Base-by-base conservation (phyloP, 2,797 vertebrate genomes). In the Fundulus diaphanus region DNA sequence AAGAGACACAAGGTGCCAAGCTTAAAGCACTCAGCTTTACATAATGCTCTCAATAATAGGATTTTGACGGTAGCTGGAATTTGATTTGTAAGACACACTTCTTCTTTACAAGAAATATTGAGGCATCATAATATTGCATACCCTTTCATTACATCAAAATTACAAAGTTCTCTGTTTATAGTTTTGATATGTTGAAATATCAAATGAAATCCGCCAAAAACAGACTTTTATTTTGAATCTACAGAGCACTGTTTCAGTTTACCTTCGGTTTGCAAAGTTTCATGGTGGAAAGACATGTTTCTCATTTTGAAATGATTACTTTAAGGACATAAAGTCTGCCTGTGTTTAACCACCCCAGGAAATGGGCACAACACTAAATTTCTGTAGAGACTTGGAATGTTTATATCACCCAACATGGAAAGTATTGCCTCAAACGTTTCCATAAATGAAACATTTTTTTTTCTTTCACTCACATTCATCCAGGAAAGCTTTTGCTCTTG, bases 401-500 rank as follows among this genome's bases (percentile, higher is more conserved):
- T 92, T 92, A 92, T 86, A 89, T 90, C 87, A 88, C 82, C 85
- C 77, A 82, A 82, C 84, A 85, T 84, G 90, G 90, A 92, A 92
- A 89, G 75, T 70, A 82, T 93, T 90, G 79, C 90, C 83, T 89
- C 85, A 89, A 86, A 76, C 51, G 80, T 88, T 63, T 78, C 75
- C 51, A 85, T 80, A 86, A 89, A 90, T 87, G 29, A 86, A 85
- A 56, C 24, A 6, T 22, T 77, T 80, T 80, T 82, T n/a, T n/a
- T n/a, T n/a, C n/a, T n/a, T 84, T 68, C 59, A 66, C 74, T 69
- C 35, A 18, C 72, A 52, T 11, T 44, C 15, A 77, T 89, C 70
- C 74, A 78, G 83, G 82, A 87, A 86, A 85, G 78, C 52, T 59
- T 74, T 27, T 66, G 42, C 67, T 59, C 35, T 29, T 59, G 44